phyloP scores from a whole-genome alignment of 23 tunicate species.

The Trididemnum miniatum region DNA sequence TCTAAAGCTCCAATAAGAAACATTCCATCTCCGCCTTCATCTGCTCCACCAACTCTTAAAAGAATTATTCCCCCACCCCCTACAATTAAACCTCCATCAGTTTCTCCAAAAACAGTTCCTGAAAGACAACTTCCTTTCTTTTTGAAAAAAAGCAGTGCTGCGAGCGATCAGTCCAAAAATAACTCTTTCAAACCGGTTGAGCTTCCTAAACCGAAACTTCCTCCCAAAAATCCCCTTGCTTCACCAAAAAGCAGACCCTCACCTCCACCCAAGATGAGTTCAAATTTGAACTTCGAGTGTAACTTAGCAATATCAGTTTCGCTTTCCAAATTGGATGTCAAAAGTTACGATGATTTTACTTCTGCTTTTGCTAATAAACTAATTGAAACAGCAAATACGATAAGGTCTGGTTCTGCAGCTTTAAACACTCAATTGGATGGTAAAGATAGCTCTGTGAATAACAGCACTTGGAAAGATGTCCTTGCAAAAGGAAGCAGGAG shows the following conservation, averaged over 20 bases:
- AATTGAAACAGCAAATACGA: not conserved
- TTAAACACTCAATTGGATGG: not conserved
- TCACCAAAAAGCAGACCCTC: not conserved
- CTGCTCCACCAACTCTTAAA: constrained; percentile 19
- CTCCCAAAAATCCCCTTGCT: not conserved
- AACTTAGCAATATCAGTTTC: constrained; percentile 1
- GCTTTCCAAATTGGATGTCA: not conserved
- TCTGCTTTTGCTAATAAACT: not conserved
- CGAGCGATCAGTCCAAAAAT: not conserved
- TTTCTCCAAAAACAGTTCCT: not conserved
- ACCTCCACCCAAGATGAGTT: constrained; percentile 1
- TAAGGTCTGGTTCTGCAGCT: not conserved
- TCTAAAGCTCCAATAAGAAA: constrained; percentile 4
- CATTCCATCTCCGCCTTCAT: constrained; percentile 34
- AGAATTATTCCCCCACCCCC: constrained; percentile 7
- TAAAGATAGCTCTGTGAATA: not conserved
- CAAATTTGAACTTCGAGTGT: not conserved
- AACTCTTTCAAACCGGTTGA: no score
- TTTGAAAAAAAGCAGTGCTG: not conserved
- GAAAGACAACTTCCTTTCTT: no score
- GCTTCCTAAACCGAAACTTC: not conserved
- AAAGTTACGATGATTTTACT: not conserved
- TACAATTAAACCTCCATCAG: not conserved
- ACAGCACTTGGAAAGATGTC: constrained; percentile 18
- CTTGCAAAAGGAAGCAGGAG: not conserved